Evolutionary conservation across 2,797 vertebrate species (phyloP), one percentile per base, ranked within the genome.

Genomic region (Micrastur ruficollis): DNA sequence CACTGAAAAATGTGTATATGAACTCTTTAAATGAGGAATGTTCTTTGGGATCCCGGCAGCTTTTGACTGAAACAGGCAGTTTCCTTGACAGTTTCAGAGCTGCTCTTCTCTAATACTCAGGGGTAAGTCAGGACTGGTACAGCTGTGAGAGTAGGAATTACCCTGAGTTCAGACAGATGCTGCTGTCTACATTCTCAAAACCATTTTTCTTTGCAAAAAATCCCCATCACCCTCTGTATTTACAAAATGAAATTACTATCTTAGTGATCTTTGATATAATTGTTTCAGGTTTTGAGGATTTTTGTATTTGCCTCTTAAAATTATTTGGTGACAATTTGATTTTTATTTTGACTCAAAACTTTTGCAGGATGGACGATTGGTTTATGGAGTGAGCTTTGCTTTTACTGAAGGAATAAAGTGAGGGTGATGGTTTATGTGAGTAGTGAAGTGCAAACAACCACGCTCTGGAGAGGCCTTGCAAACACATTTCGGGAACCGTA

Each of bases 271-370:
- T 80, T 73, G 19, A 29, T 46, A 16, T 10, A 72, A 40, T 56
- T 55, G 5, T 70, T 93, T 78, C 61, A 13, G 9, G 1, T 14
- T 89, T 83, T 61, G 18, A 56, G 70, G 20, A 4, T 79, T 52
- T 83, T 81, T 56, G 1, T 49, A 34, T 89, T 89, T 92, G 6
- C 14, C 12, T 80, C 27, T 81, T 89, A 32, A 36, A 4, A n/a
- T 62, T 66, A 47, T 62, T 90, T 3, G 1, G 34, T 81, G 38
- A 23, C 7, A 86, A 34, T 76, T 73, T 32, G 9, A 47, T 53
- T 82, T 95, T 91, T 53, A 50, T 80, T 94, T 95, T 81, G 42
- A 36, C 61, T 62, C 56, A 56, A 55, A 63, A 40, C n/a, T 50
- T 1, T 50, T 78, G 16, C 36, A 49, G n/a, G 12, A 20, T 75